Percentiles rank a stretch among this genome's conserved stretches.
Evolutionary conservation across 2,888 invertebrate genomes (phyloP).

Genomic region (Amiota minor): DNA sequence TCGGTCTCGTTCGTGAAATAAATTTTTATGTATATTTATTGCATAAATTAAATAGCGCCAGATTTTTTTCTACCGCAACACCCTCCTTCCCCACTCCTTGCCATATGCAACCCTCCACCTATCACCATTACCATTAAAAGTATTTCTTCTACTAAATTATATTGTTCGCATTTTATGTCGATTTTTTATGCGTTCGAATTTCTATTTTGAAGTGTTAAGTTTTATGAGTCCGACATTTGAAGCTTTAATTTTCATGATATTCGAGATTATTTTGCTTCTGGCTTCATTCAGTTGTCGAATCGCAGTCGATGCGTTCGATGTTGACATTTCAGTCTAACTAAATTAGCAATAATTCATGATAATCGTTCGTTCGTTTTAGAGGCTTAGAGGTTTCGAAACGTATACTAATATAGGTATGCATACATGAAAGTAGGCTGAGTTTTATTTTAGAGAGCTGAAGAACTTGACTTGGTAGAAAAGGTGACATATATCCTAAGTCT

Average conservation of each 20-base stretch:
- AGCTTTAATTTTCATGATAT: too few relatives aligned
- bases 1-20: not conserved
- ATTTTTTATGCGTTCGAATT: conserved; percentile 36
- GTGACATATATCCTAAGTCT: too few relatives aligned
- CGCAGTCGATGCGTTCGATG: not conserved
- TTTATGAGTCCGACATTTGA: conserved; percentile 7
- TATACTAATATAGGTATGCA: too few relatives aligned
- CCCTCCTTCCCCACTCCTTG: not conserved
- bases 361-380: too few relatives aligned
- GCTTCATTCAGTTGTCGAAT: not conserved
- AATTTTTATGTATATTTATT: conserved; percentile 48
- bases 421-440: too few relatives aligned
- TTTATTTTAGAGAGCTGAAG: too few relatives aligned
- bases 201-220: conserved; percentile 33
- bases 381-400: too few relatives aligned
- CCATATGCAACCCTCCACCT: not conserved
- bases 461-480: too few relatives aligned
- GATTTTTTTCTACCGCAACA: not conserved
- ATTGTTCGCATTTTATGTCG: conserved; percentile 32
- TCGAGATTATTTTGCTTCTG: too few relatives aligned
- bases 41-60: conserved; percentile 39
- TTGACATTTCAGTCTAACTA: too few relatives aligned
- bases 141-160: conserved; percentile 8
- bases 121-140: not conserved
- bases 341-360: too few relatives aligned